Base-by-base conservation (phyloP, 2,113 vertebrate species). In the Hippocampus abdominalis region DNA sequence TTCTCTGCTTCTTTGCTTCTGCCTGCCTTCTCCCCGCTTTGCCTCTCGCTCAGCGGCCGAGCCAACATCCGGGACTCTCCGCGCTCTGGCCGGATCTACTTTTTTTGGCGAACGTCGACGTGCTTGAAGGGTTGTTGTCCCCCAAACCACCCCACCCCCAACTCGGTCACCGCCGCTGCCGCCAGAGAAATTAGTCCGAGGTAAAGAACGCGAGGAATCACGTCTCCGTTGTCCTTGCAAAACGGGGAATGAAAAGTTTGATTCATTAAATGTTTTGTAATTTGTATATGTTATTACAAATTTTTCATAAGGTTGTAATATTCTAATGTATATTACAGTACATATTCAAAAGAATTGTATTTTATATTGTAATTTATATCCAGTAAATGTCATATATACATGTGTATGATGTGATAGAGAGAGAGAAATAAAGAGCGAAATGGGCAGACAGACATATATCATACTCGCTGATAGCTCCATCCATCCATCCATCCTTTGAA, bases 41-140 rank as follows among this genome's bases (percentile, higher is more conserved):
- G 91, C 88, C 90, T 92, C 92, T 91, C 91, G 91, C 85, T 92
- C 80, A 80, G 87, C 80, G 75, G 88, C 84, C 76, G 86, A 90
- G 89, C 87, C 87, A 91, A 92, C 92, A 93, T 93, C 92, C 92
- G 92, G 92, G 92, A 81, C 88, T 87, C 84, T 88, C 57, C 75
- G 72, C 73, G 46, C 12, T 32, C 25, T 76, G 75, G 83, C 88
- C 89, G 89, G 92, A 92, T 91, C 92, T 93, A 93, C 92, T 93
- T 93, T 90, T 90, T 36, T 82, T 60, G 29, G 70, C 65, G 86
- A 75, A 85, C 66, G 74, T 86, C 84, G 84, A 64, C 77, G 83
- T 84, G 75, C 72, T 75, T 46, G 74, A 25, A 76, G 77, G 60
- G 39, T 61, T 83, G 66, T 44, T 66, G 16, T 21, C 4, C 62